Evolutionary conservation across 2,113 vertebrate species (phyloP).

Genomic region (Marmota flaviventris): DNA sequence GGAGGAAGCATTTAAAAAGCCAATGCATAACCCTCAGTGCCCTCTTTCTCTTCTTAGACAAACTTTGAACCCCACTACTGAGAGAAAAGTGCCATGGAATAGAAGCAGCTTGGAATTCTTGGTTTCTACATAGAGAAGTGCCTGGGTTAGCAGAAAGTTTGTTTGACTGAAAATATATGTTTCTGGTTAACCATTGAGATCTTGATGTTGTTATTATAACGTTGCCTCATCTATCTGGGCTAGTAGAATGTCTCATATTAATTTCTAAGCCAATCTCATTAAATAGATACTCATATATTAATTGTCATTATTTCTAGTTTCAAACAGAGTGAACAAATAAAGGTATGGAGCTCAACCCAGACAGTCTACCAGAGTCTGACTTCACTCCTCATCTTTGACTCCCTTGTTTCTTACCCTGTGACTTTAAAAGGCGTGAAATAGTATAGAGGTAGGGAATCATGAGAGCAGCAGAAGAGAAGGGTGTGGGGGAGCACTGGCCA

Average conservation of each 20-base stretch:
- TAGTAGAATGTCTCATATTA: constrained; percentile 21
- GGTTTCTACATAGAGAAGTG: background rate
- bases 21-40: background rate
- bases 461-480: too few species aligned
- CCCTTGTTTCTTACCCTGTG: background rate
- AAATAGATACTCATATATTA: background rate
- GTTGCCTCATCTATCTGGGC: background rate
- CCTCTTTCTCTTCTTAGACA: background rate
- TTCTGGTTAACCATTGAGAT: background rate
- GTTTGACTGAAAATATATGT: background rate
- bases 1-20: background rate
- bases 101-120: background rate
- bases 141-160: background rate
- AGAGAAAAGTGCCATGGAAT: background rate
- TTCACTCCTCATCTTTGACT: background rate
- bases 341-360: background rate
- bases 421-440: constrained; percentile 13
- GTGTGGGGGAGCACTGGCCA: too few species aligned
- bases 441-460: too few species aligned
- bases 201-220: background rate
- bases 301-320: background rate
- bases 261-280: background rate
- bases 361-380: background rate
- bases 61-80: background rate
- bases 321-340: background rate